Conservation (phyloP, 92 coral and sea anemone genomes). For the Epizoanthus scotinus region DNA sequence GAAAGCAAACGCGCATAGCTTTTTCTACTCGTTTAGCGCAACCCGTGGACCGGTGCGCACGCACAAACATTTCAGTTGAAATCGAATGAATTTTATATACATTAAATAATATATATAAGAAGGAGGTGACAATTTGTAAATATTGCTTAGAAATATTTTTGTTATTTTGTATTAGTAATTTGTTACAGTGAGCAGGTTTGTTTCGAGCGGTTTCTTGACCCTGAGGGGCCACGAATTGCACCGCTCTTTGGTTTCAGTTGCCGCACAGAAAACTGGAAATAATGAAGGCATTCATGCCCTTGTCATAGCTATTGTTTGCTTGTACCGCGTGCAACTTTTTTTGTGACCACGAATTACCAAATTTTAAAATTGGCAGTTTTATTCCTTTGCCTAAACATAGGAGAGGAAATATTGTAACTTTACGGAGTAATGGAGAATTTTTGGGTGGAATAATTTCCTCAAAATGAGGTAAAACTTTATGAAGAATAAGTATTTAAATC, state of each 20-base stretch:
- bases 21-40: slow-evolving; percentile 31
- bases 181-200: slow-evolving; percentile 22
- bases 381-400: not conserved
- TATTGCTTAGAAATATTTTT: slow-evolving; percentile 73
- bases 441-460: slow-evolving; percentile 30
- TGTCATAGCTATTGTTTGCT: slow-evolving; percentile 1
- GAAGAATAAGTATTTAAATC: slow-evolving; percentile 31
- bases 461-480: slow-evolving; percentile 26
- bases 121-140: slow-evolving; percentile 58
- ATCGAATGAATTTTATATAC: slow-evolving; percentile 57
- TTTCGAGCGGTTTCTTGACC: not conserved
- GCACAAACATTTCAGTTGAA: slow-evolving; percentile 31
- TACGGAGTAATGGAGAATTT: slow-evolving; percentile 30
- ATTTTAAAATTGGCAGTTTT: not conserved
- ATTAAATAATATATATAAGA: slow-evolving; percentile 48
- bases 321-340: slow-evolving; percentile 2
- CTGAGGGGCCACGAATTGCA: not conserved
- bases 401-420: not conserved
- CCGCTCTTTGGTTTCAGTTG: slow-evolving; percentile 9
- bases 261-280: slow-evolving; percentile 20
- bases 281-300: slow-evolving; percentile 15
- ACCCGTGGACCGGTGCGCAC: slow-evolving; percentile 17
- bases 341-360: not conserved
- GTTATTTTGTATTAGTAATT: slow-evolving; percentile 56
- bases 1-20: not conserved